Conservation (phyloP, 2,888 invertebrate genomes). For the Eutolmus rufibarbis region DNA sequence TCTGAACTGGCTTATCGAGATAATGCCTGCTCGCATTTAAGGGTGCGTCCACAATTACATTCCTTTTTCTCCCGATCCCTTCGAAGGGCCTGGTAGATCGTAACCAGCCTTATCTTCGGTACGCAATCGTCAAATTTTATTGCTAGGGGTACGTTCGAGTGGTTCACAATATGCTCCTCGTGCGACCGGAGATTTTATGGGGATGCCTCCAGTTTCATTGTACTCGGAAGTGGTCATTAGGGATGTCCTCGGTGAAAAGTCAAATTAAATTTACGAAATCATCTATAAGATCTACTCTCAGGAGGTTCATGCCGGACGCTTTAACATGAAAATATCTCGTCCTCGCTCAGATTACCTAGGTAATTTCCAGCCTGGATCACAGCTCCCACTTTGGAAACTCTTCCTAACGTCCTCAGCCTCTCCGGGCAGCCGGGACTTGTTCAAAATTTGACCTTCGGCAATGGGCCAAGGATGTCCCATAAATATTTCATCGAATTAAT, state of each 20-base stretch:
- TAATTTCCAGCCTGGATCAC: background rate
- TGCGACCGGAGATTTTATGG: slow-evolving; percentile 3
- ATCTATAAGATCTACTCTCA: background rate
- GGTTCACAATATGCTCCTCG: slow-evolving; percentile 19
- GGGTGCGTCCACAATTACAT: background rate
- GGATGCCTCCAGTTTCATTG: background rate
- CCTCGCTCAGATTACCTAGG: background rate
- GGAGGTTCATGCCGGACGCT: background rate
- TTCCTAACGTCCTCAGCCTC: background rate
- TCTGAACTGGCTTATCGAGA: background rate
- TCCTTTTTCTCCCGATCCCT: background rate
- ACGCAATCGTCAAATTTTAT: slow-evolving; percentile 20
- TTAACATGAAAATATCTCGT: background rate
- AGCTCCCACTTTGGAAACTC: background rate
- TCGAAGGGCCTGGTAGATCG: background rate
- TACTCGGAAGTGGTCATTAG: slow-evolving; percentile 30
- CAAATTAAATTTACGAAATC: slow-evolving; percentile 25
- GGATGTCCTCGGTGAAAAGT: slow-evolving; percentile 14
- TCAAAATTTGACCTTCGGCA: background rate
- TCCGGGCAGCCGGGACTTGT: background rate
- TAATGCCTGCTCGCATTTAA: background rate
- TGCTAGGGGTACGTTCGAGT: slow-evolving; percentile 5
- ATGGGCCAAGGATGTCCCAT: background rate
- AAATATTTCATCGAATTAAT: slow-evolving; percentile 1
- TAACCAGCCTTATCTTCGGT: background rate